phyloP scores from a whole-genome alignment of 2,797 vertebrate genomes.

The Megalops cyprinoides region DNA sequence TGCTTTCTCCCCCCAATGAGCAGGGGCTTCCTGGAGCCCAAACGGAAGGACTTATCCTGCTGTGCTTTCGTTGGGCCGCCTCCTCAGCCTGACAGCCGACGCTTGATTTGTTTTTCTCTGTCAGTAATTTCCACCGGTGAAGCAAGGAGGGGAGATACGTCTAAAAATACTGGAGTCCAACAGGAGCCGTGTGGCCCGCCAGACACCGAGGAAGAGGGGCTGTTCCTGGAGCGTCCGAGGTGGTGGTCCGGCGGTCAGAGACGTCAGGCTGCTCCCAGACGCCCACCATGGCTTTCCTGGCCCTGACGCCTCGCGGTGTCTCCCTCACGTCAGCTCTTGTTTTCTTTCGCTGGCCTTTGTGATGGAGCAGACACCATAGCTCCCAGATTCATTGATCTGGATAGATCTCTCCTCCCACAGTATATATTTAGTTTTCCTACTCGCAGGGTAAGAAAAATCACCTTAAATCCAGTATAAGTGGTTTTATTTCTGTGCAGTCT shows the following conservation, averaged over 20 bases:
- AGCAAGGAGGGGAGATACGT: conserved; percentile 32
- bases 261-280: conserved; percentile 28
- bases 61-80: conserved; percentile 26
- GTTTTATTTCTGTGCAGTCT: no score
- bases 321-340: not conserved
- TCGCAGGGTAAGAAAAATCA: no score
- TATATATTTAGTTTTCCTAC: no score
- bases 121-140: conserved; percentile 39
- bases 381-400: not conserved
- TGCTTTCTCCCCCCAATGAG: conserved; percentile 19
- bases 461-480: no score
- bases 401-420: no score
- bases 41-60: conserved; percentile 28
- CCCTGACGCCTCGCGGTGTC: not conserved
- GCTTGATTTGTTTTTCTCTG: conserved; percentile 45
- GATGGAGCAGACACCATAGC: not conserved
- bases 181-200: not conserved
- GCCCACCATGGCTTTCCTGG: not conserved
- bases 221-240: conserved; percentile 22
- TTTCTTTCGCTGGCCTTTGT: not conserved
- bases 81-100: conserved; percentile 35
- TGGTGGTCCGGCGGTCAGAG: conserved; percentile 25
- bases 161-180: conserved; percentile 36
- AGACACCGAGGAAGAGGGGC: conserved; percentile 25
- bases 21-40: conserved; percentile 28